Conservation (phyloP, 2,888 invertebrate species). For the Callyntrura sp. region DNA sequence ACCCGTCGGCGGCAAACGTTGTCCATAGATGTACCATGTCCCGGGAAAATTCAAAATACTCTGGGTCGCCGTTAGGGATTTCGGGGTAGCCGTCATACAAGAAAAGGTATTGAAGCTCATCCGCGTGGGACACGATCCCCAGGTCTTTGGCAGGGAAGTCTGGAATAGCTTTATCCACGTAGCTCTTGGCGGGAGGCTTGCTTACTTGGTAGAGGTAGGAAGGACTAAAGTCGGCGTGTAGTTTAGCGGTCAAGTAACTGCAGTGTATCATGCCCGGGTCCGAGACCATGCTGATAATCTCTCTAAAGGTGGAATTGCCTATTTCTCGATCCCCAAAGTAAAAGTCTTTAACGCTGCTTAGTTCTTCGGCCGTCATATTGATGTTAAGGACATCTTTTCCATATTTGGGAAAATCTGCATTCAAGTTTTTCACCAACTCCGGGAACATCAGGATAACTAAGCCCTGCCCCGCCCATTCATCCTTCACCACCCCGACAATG, state of each 20-base stretch:
- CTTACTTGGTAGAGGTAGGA: conserved; percentile 58
- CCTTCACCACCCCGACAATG: too few species aligned
- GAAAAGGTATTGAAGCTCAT: conserved; percentile 55
- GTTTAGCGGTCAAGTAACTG: neutral
- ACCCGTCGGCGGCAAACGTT: conserved; percentile 26
- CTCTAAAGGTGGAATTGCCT: conserved; percentile 38
- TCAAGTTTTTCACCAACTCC: too few species aligned
- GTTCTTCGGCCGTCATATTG: neutral
- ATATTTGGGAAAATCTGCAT: too few species aligned
- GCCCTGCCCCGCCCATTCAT: too few species aligned
- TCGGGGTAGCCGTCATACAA: conserved; percentile 52
- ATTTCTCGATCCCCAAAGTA: conserved; percentile 64
- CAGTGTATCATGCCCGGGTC: conserved; percentile 42
- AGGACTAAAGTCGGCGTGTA: conserved; percentile 9
- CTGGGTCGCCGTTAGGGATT: conserved; percentile 29
- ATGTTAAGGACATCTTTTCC: too few species aligned
- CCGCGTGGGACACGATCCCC: conserved; percentile 37
- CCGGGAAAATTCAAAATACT: conserved; percentile 48
- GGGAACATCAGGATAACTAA: too few species aligned
- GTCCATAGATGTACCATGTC: conserved; percentile 51
- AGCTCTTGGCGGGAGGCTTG: conserved; percentile 54
- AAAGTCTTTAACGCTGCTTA: conserved; percentile 6
- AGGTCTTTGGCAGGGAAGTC: conserved; percentile 42
- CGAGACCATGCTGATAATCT: conserved; percentile 4
- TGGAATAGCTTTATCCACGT: conserved; percentile 85